A percentile compares a stretch with the other conserved stretches of the same genome.
These are phyloP conservation scores for Neosilurus hyrtlii DNA, from an alignment of 2,797 vertebrate species.

Conservation along the genomic window DNA sequence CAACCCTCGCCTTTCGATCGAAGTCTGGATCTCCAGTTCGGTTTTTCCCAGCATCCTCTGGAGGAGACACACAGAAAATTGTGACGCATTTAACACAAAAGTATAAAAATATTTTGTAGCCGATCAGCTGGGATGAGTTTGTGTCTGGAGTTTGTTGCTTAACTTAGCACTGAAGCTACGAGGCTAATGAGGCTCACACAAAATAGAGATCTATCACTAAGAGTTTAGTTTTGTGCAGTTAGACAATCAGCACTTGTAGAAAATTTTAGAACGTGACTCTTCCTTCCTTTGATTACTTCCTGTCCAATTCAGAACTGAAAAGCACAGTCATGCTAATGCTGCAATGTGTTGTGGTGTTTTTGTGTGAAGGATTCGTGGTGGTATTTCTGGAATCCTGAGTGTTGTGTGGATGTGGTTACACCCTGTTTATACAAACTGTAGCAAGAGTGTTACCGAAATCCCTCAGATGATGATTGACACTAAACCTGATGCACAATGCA, in stretches of 20 bases:
- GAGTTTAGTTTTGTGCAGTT: not conserved
- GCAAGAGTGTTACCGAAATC: not conserved
- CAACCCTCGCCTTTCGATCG: conserved; percentile 63
- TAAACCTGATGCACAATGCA: not conserved
- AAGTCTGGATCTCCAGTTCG: conserved; percentile 70
- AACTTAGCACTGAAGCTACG: not conserved
- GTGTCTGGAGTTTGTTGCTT: not conserved
- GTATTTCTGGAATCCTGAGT: not conserved
- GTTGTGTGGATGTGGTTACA: not conserved
- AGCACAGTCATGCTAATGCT: too few species aligned
- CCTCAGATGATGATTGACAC: not conserved
- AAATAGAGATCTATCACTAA: not conserved
- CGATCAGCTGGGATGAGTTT: too few species aligned
- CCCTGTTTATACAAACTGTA: conserved; percentile 6
- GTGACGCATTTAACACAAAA: too few species aligned
- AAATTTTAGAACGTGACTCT: too few species aligned
- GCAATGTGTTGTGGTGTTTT: not conserved
- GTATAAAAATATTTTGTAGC: not conserved
- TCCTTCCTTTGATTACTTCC: too few species aligned
- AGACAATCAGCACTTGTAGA: too few species aligned
- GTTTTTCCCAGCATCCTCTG: conserved; percentile 72
- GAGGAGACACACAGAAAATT: not conserved
- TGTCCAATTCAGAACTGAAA: not conserved
- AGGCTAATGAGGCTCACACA: not conserved
- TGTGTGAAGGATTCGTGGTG: not conserved